These are phyloP conservation scores for Ptychodera flava DNA, from an alignment of 35 echinoderm and acorn worm genomes.

Conservation along the genomic window DNA sequence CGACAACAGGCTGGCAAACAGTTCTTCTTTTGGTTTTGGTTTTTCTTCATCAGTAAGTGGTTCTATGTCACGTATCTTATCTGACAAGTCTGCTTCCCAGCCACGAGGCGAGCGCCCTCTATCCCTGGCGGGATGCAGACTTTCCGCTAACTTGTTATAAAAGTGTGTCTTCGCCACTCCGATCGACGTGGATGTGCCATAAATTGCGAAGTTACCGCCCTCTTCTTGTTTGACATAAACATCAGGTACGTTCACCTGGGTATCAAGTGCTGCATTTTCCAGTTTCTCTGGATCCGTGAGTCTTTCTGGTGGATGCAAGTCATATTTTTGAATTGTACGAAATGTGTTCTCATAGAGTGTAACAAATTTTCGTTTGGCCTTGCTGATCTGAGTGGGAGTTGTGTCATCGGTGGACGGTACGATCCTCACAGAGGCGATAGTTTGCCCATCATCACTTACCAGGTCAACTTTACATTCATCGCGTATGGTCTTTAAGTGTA, in stretches of 20 bases:
- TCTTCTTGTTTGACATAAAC: background rate
- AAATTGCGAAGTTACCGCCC: background rate
- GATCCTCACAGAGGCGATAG: background rate
- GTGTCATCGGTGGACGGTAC: background rate
- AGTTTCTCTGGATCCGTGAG: background rate
- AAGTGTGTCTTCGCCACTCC: background rate
- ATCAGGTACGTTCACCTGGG: background rate
- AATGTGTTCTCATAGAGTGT: background rate
- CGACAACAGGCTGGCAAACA: background rate
- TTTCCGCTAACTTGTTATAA: background rate
- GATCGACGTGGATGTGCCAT: background rate
- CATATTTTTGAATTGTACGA: background rate
- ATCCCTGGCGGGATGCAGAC: background rate
- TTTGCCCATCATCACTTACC: background rate
- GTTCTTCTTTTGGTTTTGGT: background rate
- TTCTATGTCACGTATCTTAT: background rate
- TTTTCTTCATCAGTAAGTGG: background rate
- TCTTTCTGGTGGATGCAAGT: background rate
- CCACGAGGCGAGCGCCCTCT: background rate
- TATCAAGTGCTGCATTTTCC: background rate
- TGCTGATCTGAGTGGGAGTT: background rate
- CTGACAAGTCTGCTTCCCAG: background rate
- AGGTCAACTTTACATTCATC: background rate
- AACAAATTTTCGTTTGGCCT: background rate
- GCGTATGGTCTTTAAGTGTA: background rate